Conservation (phyloP, 2,888 invertebrate species). For the Leptarthrus brevirostris region DNA sequence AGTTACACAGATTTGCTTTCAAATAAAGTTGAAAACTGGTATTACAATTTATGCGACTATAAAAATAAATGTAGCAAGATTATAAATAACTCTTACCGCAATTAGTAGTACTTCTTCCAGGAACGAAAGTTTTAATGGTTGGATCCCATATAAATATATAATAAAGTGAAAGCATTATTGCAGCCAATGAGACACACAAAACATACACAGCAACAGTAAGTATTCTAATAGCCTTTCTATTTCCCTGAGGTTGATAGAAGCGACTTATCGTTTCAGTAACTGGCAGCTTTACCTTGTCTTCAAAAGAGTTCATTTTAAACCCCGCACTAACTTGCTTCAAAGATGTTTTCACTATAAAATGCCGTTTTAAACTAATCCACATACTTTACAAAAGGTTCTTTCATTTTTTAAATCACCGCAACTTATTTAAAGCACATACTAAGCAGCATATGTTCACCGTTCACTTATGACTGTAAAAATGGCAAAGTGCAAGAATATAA, state of each 20-base stretch:
- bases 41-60: no score
- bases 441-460: background rate
- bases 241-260: constrained; percentile 79
- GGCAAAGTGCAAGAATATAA: constrained; percentile 41
- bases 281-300: constrained; percentile 67
- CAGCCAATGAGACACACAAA: constrained; percentile 92
- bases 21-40: no score
- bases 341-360: background rate
- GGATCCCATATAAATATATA: constrained; percentile 96
- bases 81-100: constrained; percentile 68
- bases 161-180: constrained; percentile 92
- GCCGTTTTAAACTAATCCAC: background rate
- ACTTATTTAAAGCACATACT: background rate
- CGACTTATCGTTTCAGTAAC: constrained; percentile 67
- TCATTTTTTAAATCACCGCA: constrained; percentile 8
- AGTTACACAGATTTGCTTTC: no score
- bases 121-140: constrained; percentile 67
- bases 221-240: constrained; percentile 89
- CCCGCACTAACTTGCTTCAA: constrained; percentile 59
- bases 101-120: constrained; percentile 61
- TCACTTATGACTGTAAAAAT: constrained; percentile 13
- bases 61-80: no score
- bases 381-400: background rate
- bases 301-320: constrained; percentile 65
- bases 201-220: constrained; percentile 94